These are phyloP conservation scores for Scolanthus callimorphus DNA, from an alignment of 92 coral and sea anemone species.

Conservation along the genomic window DNA sequence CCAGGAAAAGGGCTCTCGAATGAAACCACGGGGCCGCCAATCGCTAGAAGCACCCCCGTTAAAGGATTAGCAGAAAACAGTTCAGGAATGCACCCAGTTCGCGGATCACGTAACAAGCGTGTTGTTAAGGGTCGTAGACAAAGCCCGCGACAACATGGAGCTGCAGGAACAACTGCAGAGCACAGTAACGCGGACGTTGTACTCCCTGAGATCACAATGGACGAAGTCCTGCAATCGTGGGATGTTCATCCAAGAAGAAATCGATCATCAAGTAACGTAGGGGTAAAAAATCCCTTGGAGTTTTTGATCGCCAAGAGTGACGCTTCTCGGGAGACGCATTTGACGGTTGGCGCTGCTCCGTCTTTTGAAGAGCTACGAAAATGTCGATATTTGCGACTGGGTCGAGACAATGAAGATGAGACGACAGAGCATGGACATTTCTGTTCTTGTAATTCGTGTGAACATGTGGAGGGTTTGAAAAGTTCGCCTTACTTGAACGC, in stretches of 20 bases:
- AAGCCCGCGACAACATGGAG: background rate
- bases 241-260: constrained; percentile 39
- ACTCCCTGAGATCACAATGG: constrained; percentile 71
- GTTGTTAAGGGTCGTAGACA: background rate
- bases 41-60: background rate
- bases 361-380: constrained; percentile 55
- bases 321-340: constrained; percentile 9
- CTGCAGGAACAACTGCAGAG: background rate
- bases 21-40: background rate
- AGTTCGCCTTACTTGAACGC: constrained; percentile 65
- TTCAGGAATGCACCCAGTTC: background rate
- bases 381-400: constrained; percentile 70
- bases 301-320: constrained; percentile 42
- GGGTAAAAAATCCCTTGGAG: constrained; percentile 55
- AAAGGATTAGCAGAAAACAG: background rate
- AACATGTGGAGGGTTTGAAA: constrained; percentile 60
- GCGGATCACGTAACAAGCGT: background rate
- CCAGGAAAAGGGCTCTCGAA: background rate
- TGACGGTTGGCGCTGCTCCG: constrained; percentile 25
- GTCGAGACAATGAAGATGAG: constrained; percentile 33
- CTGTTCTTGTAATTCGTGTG: constrained; percentile 82
- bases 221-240: constrained; percentile 79
- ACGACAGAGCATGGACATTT: constrained; percentile 16
- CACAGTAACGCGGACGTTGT: constrained; percentile 14
- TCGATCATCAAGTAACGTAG: constrained; percentile 44